Base-by-base conservation (phyloP, 92 coral and sea anemone species). In the Phenganax subtilis region DNA sequence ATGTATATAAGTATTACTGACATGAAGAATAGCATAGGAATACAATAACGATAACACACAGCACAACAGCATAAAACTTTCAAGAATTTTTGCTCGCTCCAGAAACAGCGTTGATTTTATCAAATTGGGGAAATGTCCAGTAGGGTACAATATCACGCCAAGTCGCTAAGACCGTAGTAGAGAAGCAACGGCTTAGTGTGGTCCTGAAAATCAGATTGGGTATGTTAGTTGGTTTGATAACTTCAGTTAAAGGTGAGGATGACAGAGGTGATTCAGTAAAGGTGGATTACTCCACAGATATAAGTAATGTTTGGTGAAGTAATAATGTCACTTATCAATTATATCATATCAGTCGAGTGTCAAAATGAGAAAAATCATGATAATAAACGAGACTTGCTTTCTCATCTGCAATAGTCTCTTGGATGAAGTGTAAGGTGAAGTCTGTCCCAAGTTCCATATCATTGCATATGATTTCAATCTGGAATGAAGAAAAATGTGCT, bases 401-500 rank as follows among this genome's bases (percentile, higher is more conserved):
- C 60, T 58, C 57, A 7, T 76, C 27, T 16, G 83, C 79, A 61
- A 82, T 81, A 17, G 83, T 75, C 54, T 93, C 98, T 55, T 87
- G 90, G 75, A 93, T 93, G 83, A 86, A 90, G 84, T 91, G 92
- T 60, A 93, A 84, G 4, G 98, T 93, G 37, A 93, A 85, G 75
- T 93, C 98, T 61, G 86, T 91, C 57, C 92, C 97, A 90, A 93
- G 90, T 84, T 91, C 97, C 72, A 91, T 92, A 20, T 93, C 86
- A 74, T 91, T 88, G 71, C 84, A 88, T 64, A 89, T 53, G 57
- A 93, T 91, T 53, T 91, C 98, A 71, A 93, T 84, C 98, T 93
- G 72, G 78, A 37, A 37, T 37, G 47, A 5, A 37, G 47, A 37
- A 37, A 37, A 37, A 37, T 37, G 47, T 37, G 47, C 47, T 37